Evolutionary conservation across 1,140 invertebrate genomes (phyloP), one percentile per base, ranked within the genome.

Genomic region (Asbolus verrucosus): DNA sequence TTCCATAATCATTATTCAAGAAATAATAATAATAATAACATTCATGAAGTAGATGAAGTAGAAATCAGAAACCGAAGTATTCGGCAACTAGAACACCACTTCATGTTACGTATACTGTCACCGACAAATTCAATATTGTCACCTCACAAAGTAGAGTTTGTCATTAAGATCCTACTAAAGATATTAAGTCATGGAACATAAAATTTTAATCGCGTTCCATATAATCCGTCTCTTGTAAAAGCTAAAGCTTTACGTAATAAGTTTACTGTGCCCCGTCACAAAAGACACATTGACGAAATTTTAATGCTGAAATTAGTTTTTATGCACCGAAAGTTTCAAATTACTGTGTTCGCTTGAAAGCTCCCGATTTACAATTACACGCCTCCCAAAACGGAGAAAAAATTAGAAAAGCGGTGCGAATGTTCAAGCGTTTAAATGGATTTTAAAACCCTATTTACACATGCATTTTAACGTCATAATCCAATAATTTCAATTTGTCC

Each of bases 121-220:
- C 18, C 8, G 46, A 27, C 46, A 54, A 54, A 54, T 54, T 54
- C 46, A 54, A 54, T 54, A 54, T 54, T 54, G 46, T 54, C 46
- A 54, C 46, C 46, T 54, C 46, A 54, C 46, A 54, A 54, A 54
- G 46, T 54, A 54, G 46, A 54, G 46, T 54, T 54, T 54, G 46
- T 54, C 46, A 54, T 54, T 54, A 54, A 54, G 46, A 54, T 54
- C 46, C 21, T 54, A 54, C 46, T 54, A 54, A 54, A 54, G 46
- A 54, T 54, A 54, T 54, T 54, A 54, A 54, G 46, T 54, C 46
- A 54, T 54, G 46, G 46, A 54, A 54, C 46, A 54, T 54, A 54
- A 54, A 54, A 54, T 54, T 54, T 54, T 54, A 54, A 54, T 54
- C 46, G 46, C 46, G 46, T 54, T 54, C 46, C 46, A 24, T 54